A percentile compares a stretch with the other conserved stretches of the same genome.
Evolutionary conservation across 1,140 invertebrate species (phyloP).

Genomic region (Sminthurides bifidus): DNA sequence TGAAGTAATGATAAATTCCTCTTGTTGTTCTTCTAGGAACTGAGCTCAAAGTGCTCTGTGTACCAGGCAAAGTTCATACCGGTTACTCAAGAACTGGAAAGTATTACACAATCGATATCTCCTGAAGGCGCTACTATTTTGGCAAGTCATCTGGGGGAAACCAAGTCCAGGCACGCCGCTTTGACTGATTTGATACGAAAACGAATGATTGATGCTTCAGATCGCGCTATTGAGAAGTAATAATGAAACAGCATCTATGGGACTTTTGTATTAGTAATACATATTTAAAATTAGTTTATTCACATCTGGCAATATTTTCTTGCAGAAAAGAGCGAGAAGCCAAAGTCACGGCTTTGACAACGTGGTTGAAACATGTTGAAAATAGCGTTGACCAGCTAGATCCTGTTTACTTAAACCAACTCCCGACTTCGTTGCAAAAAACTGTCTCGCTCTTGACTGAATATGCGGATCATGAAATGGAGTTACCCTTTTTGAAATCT

Average conservation of each 20-base stretch:
- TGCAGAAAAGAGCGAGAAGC: slow-evolving; percentile 66
- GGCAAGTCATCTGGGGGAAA: slow-evolving; percentile 55
- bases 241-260: neutral
- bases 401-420: slow-evolving; percentile 64
- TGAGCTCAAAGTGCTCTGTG: slow-evolving; percentile 52
- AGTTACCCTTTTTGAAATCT: no score
- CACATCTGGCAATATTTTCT: neutral
- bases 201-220: slow-evolving; percentile 63
- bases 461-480: slow-evolving; percentile 51
- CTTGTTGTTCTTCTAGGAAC: slow-evolving; percentile 9
- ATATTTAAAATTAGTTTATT: neutral
- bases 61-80: slow-evolving; percentile 66
- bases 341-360: slow-evolving; percentile 64
- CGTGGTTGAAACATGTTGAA: slow-evolving; percentile 67
- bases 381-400: slow-evolving; percentile 61
- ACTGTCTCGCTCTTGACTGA: slow-evolving; percentile 67
- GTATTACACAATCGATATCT: slow-evolving; percentile 57
- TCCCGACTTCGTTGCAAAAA: slow-evolving; percentile 62
- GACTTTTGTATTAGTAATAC: neutral
- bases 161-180: slow-evolving; percentile 56
- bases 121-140: slow-evolving; percentile 58
- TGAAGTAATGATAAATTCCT: no score
- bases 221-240: slow-evolving; percentile 49
- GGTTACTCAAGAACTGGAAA: slow-evolving; percentile 63
- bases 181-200: slow-evolving; percentile 58